These are phyloP conservation scores for Meandrusa payeni DNA, from an alignment of 2,888 invertebrate species.

Conservation along the genomic window DNA sequence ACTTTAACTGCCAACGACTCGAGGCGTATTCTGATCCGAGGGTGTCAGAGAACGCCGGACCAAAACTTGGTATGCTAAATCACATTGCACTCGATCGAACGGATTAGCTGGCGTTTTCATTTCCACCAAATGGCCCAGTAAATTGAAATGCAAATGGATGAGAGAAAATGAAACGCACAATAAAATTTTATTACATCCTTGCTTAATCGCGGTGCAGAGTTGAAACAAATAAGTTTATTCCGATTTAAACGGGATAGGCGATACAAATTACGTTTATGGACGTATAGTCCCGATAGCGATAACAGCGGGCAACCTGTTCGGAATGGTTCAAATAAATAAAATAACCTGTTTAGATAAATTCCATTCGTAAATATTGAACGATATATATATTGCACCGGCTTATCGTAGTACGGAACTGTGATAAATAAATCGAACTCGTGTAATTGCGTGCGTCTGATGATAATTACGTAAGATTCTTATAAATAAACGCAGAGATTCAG, in stretches of 20 bases:
- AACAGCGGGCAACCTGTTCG: constrained; percentile 68
- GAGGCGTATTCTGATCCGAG: too few relatives aligned
- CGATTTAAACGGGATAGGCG: constrained; percentile 61
- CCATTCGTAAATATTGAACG: constrained; percentile 70
- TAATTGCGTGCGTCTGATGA: too few relatives aligned
- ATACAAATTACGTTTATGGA: constrained; percentile 74
- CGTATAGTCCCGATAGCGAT: constrained; percentile 58
- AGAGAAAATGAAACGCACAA: constrained; percentile 24
- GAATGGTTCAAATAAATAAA: constrained; percentile 69
- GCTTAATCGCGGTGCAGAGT: constrained; percentile 36
- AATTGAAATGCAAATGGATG: constrained; percentile 21
- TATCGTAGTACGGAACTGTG: constrained; percentile 51
- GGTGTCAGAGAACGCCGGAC: too few relatives aligned
- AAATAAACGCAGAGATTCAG: too few relatives aligned
- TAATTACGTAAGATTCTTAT: too few relatives aligned
- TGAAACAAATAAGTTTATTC: constrained; percentile 67
- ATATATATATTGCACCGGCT: constrained; percentile 51
- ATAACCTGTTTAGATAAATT: constrained; percentile 71
- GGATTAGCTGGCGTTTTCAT: too few relatives aligned
- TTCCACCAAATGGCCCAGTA: background rate
- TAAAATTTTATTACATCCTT: constrained; percentile 49
- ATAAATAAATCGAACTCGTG: too few relatives aligned
- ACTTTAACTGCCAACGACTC: too few relatives aligned
- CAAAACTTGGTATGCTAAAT: too few relatives aligned
- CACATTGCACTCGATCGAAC: too few relatives aligned